Conservation (phyloP, 2,113 vertebrate genomes). For the Tichodroma muraria region DNA sequence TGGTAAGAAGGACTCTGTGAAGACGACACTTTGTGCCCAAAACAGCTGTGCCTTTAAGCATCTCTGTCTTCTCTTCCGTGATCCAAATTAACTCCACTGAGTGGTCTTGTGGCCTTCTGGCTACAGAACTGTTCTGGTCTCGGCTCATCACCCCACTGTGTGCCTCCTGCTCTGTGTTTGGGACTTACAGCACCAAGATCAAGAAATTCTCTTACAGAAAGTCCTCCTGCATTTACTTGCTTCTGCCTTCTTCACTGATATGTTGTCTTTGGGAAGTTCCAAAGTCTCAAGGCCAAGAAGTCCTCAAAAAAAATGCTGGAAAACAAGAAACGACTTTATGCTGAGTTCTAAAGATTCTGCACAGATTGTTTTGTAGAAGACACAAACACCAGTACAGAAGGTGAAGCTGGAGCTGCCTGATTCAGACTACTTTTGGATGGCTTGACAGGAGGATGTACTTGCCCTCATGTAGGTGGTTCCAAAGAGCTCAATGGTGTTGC, state of each 20-base stretch:
- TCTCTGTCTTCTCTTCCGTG: neutral
- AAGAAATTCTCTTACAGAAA: neutral
- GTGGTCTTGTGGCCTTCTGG: neutral
- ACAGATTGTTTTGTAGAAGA: neutral
- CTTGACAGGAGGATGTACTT: neutral
- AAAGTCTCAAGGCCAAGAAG: neutral
- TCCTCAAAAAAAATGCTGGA: neutral
- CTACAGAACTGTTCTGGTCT: neutral
- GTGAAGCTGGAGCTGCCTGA: neutral
- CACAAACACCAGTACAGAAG: neutral
- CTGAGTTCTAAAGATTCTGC: neutral
- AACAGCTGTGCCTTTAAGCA: neutral
- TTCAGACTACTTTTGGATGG: neutral
- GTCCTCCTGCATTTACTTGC: neutral
- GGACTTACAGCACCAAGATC: neutral
- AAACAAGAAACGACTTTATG: neutral
- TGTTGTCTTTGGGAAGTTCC: neutral
- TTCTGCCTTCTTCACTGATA: neutral
- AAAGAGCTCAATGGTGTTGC: neutral
- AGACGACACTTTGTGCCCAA: neutral
- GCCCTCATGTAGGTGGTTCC: neutral
- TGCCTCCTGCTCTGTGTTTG: neutral
- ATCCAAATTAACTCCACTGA: neutral
- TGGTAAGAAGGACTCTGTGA: neutral
- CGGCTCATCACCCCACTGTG: neutral